Conservation (phyloP, 2,888 invertebrate genomes). For the Epinotia brunnichana region DNA sequence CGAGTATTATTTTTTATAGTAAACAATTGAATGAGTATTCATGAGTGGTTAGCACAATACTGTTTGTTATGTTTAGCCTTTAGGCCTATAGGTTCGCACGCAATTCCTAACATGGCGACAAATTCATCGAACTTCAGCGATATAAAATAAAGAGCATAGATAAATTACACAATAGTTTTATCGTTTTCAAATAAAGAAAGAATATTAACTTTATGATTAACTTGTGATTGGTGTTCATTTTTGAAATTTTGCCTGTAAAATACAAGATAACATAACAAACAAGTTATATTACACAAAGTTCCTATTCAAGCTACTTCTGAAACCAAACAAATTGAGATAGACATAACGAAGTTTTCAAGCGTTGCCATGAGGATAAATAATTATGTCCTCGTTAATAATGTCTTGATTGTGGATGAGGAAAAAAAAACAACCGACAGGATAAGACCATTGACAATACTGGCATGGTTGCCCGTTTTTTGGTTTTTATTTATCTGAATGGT, state of each 20-base stretch:
- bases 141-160: background rate
- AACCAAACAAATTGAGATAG: background rate
- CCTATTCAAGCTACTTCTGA: background rate
- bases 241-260: background rate
- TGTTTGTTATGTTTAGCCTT: background rate
- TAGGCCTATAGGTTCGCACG: constrained; percentile 37
- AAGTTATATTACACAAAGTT: background rate
- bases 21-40: constrained; percentile 6
- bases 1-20: background rate
- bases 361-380: constrained; percentile 18
- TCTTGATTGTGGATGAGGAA: constrained; percentile 20
- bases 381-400: constrained; percentile 2
- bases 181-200: too few species aligned
- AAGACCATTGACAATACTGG: constrained; percentile 5
- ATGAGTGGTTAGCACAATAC: background rate
- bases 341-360: background rate
- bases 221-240: background rate
- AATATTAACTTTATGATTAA: background rate
- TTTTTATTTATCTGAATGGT: background rate
- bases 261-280: background rate
- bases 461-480: background rate
- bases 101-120: background rate
- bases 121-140: constrained; percentile 11
- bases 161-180: background rate
- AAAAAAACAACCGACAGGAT: constrained; percentile 16